Conservation (phyloP, 2,888 invertebrate species). For the Anaspis maculata region DNA sequence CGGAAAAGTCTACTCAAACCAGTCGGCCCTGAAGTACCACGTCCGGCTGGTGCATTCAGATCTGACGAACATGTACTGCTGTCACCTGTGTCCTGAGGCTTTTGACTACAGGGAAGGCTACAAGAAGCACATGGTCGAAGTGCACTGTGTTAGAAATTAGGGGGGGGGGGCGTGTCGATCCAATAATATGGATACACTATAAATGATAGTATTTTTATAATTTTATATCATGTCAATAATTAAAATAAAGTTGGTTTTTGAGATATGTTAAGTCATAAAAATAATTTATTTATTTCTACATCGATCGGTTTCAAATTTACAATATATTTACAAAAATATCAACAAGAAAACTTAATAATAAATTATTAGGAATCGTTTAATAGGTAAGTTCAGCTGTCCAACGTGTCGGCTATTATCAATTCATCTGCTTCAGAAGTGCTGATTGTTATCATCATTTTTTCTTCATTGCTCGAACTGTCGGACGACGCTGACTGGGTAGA, state of each 20-base stretch:
- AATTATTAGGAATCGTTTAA: too few species aligned
- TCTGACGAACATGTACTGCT: conserved; percentile 58
- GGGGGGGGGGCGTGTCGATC: neutral
- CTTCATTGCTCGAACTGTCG: conserved; percentile 62
- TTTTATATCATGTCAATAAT: conserved; percentile 13
- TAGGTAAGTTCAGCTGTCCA: conserved; percentile 46
- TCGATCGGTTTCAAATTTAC: too few species aligned
- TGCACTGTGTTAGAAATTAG: conserved; percentile 56
- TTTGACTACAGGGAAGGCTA: conserved; percentile 60
- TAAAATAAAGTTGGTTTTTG: conserved; percentile 10
- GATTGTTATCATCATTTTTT: conserved; percentile 70
- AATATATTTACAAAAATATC: too few species aligned
- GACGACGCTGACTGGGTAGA: conserved; percentile 66
- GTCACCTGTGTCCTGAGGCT: conserved; percentile 61
- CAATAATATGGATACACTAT: conserved; percentile 2
- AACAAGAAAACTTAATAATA: too few species aligned
- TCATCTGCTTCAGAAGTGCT: conserved; percentile 50
- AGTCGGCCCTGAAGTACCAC: conserved; percentile 57
- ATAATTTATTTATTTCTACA: too few species aligned
- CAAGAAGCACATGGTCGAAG: conserved; percentile 62
- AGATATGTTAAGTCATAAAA: too few species aligned
- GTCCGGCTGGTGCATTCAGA: conserved; percentile 62
- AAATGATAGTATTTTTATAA: conserved; percentile 12
- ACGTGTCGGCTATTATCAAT: conserved; percentile 39
- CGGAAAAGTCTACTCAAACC: conserved; percentile 60